Base-by-base conservation (phyloP, 2,888 invertebrate genomes). In the Pimpla rufipes region DNA sequence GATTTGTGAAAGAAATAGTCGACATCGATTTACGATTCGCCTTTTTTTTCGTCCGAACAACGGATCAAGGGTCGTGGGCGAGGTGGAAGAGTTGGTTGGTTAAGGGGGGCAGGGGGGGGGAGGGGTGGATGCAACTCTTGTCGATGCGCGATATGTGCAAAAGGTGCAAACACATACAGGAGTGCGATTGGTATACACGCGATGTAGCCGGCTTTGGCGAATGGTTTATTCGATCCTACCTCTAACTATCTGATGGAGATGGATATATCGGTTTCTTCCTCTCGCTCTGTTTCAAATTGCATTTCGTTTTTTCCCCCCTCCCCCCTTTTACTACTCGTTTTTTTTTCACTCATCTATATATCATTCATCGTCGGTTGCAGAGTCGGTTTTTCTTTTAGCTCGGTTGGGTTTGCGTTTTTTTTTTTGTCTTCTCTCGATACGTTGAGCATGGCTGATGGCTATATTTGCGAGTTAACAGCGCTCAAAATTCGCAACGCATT, bases 401-500 rank as follows among this genome's bases (percentile, higher is more conserved):
- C 29, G 35, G n/a, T 57, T 4, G 13, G 11, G 6, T 29, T 13
- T 29, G 18, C 21, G 1, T 55, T 13, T 23, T 23, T 77, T 50
- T 18, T 11, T 45, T 10, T 57, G 18, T 11, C n/a, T 47, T 45
- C 23, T 57, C 1, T 29, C 64, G 40, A 57, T 66, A 67, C 40
- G 40, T 11, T 62, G 37, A 67, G 23, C 77, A 40, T 35, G 52
- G 35, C 13, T 57, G 35, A 52, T 50, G 52, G 35, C 11, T 47
- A 29, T 37, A 23, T 77, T 16, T 13, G 11, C 50, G 21, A 62
- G 42, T 64, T 8, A 79, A 66, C 62, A 50, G 68, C 40, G 42
- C 16, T 62, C 59, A 59, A 73, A 67, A 80, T 77, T 73, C 40
- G 18, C 42, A 40, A 71, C 57, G 67, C 71, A 62, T 81, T 59